Evolutionary conservation across 2,888 invertebrate genomes (phyloP).

Genomic region (Frankliniella fusca): DNA sequence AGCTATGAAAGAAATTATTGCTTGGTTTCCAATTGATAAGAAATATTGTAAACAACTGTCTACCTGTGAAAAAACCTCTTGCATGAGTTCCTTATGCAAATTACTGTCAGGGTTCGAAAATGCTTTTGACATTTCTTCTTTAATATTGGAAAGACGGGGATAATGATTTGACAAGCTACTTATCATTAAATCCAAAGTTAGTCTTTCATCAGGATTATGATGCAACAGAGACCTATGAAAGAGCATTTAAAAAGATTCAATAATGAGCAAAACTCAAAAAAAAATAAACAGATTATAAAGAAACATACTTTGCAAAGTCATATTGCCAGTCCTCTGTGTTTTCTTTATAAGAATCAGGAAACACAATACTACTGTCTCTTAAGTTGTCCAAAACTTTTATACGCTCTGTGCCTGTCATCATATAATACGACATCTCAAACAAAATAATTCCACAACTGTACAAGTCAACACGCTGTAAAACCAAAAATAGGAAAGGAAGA

Average conservation of each 20-base stretch:
- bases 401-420: background rate
- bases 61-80: too few species aligned
- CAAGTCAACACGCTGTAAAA: background rate
- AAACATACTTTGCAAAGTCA: too few species aligned
- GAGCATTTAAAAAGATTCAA: background rate
- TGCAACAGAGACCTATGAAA: background rate
- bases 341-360: background rate
- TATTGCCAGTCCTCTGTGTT: too few species aligned
- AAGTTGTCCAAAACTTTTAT: background rate
- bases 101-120: too few species aligned
- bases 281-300: too few species aligned
- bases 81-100: too few species aligned
- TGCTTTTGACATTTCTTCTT: too few species aligned
- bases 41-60: too few species aligned
- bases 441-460: background rate
- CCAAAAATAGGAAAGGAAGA: background rate
- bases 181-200: background rate
- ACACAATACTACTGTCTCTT: background rate
- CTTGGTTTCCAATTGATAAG: too few species aligned
- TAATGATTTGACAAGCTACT: background rate
- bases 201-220: background rate
- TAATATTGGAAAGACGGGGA: background rate
- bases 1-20: too few species aligned
- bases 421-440: background rate
- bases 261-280: background rate